Percentiles rank a stretch among this genome's conserved stretches.
Conservation (phyloP, 1,140 invertebrate genomes). For the Tetraneura akinire region DNA sequence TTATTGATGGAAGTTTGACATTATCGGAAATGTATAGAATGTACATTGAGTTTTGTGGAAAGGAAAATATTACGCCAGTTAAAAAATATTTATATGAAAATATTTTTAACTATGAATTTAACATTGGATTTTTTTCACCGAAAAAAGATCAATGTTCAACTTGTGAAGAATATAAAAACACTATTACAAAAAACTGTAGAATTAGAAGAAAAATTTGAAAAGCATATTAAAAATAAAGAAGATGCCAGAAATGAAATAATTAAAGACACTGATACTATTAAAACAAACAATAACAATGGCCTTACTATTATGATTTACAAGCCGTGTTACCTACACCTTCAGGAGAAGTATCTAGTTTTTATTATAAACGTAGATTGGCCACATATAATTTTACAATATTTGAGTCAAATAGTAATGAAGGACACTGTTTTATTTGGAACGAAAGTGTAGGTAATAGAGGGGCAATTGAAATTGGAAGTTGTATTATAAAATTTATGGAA, state of each 20-base stretch:
- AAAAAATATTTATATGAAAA: not conserved
- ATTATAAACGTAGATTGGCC: not conserved
- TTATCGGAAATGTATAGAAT: not conserved
- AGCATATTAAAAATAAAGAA: not conserved
- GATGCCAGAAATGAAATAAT: constrained; percentile 10
- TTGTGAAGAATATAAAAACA: constrained; percentile 24
- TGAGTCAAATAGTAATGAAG: not conserved
- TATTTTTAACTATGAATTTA: constrained; percentile 18
- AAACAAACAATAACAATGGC: not conserved
- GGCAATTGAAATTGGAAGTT: constrained; percentile 10
- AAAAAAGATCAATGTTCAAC: constrained; percentile 10
- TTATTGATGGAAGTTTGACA: constrained; percentile 6
- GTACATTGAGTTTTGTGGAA: not conserved
- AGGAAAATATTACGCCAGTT: too few species aligned
- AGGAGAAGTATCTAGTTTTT: constrained; percentile 16
- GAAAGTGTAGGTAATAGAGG: not conserved
- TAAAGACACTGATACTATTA: constrained; percentile 16
- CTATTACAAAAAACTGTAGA: not conserved
- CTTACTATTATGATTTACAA: constrained; percentile 12
- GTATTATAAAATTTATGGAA: constrained; percentile 4
- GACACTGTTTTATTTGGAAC: not conserved
- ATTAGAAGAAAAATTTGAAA: constrained; percentile 1
- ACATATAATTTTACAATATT: constrained; percentile 19
- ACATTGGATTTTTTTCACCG: not conserved
- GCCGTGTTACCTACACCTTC: not conserved